These are phyloP conservation scores for Pithys albifrons DNA, from an alignment of 2,113 vertebrate species.

Conservation along the genomic window DNA sequence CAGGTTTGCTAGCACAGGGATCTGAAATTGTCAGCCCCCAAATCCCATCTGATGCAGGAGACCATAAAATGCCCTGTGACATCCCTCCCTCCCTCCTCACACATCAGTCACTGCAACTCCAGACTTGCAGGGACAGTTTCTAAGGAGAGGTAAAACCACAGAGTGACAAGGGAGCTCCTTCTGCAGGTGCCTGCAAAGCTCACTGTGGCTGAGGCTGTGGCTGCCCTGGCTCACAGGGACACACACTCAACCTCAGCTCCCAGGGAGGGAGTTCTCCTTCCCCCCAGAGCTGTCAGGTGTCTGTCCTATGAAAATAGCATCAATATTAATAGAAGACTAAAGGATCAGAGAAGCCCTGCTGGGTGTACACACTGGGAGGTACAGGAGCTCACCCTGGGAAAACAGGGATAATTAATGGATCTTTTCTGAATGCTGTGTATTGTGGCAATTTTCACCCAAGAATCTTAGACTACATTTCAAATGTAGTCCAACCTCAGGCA, in stretches of 20 bases:
- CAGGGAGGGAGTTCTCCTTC: background rate
- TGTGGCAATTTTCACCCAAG: background rate
- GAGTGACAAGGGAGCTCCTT: rapidly evolving
- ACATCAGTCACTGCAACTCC: rapidly evolving
- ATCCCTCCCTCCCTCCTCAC: background rate
- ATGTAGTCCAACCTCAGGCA: background rate
- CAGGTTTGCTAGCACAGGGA: background rate
- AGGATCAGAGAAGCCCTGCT: background rate
- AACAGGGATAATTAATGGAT: background rate
- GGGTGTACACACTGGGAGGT: background rate
- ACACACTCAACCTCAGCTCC: background rate
- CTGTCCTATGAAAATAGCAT: background rate
- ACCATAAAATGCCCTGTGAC: background rate
- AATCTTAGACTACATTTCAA: background rate
- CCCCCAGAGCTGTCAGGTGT: background rate
- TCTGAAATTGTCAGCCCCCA: background rate
- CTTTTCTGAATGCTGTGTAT: background rate
- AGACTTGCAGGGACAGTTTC: rapidly evolving
- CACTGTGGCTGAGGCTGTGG: background rate
- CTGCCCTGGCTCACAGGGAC: background rate
- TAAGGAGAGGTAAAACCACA: background rate
- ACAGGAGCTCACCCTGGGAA: background rate
- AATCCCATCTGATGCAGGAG: background rate
- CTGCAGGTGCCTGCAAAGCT: background rate
- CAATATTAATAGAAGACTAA: background rate